phyloP scores from a whole-genome alignment of 2,113 vertebrate species.

The Grantiella picta region DNA sequence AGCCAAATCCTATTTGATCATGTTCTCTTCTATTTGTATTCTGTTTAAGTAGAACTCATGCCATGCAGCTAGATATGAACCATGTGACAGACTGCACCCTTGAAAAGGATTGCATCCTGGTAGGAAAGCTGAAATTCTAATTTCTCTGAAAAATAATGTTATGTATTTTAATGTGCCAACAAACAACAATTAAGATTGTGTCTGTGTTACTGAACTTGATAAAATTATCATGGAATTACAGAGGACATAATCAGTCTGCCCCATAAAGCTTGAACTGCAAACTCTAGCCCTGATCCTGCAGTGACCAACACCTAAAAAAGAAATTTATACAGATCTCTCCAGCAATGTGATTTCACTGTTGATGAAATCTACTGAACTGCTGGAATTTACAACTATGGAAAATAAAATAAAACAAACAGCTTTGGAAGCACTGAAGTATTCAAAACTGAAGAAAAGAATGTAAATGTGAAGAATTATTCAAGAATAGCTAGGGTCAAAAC shows the following conservation, averaged over 20 bases:
- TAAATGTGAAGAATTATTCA: not conserved
- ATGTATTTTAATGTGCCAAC: not conserved
- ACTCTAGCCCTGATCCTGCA: not conserved
- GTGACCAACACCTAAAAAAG: not conserved
- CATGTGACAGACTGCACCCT: not conserved
- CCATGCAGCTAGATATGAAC: not conserved
- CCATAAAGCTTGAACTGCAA: not conserved
- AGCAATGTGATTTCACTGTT: not conserved
- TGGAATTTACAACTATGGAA: not conserved
- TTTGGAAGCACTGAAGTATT: not conserved
- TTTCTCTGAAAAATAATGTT: not conserved
- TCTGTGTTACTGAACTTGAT: not conserved
- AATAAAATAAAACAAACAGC: not conserved
- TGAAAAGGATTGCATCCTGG: not conserved
- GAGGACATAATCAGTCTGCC: not conserved
- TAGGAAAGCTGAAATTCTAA: not conserved
- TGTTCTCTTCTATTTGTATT: not conserved
- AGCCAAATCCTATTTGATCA: not conserved
- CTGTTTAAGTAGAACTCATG: not conserved
- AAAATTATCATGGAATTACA: not conserved
- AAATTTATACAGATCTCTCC: not conserved
- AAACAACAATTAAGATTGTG: not conserved
- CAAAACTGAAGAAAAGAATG: not conserved
- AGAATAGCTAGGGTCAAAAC: not conserved
- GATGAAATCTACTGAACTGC: not conserved